Conservation (phyloP, 2,797 vertebrate genomes). For the Mormyrus proboscirostris region DNA sequence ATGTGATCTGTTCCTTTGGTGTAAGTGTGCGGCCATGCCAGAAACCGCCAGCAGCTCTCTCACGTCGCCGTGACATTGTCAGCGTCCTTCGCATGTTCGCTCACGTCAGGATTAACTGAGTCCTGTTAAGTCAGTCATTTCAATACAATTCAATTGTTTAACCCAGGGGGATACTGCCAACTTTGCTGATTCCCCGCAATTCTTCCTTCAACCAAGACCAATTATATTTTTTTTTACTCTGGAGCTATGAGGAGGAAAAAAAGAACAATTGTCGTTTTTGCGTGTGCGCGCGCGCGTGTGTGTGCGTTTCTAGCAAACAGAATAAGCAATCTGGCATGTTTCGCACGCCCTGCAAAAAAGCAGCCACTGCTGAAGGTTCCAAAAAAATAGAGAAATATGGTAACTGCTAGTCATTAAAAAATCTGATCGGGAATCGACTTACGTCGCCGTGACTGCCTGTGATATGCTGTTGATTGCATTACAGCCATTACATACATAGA, state of each 20-base stretch:
- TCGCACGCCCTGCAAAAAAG: neutral
- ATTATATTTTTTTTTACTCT: constrained; percentile 8
- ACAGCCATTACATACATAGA: neutral
- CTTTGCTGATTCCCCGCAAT: neutral
- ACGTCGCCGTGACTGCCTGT: neutral
- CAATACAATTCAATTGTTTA: neutral
- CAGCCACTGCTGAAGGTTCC: neutral
- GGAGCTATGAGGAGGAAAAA: neutral
- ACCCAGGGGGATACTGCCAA: neutral
- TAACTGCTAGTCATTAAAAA: neutral
- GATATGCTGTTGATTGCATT: neutral
- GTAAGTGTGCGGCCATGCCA: neutral
- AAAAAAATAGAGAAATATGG: neutral
- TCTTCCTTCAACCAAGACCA: neutral
- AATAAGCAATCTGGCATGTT: constrained; percentile 11
- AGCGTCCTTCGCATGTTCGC: neutral
- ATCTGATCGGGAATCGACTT: neutral
- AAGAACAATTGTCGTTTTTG: constrained; percentile 1
- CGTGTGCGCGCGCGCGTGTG: neutral
- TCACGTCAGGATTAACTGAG: neutral
- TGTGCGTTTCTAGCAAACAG: neutral
- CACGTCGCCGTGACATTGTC: neutral
- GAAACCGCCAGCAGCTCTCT: neutral
- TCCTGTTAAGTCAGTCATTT: constrained; percentile 2
- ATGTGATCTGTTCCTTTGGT: neutral